Evolutionary conservation across 2,888 invertebrate genomes (phyloP), one percentile per base, ranked within the genome.

Genomic region (Mythimna ferrago): DNA sequence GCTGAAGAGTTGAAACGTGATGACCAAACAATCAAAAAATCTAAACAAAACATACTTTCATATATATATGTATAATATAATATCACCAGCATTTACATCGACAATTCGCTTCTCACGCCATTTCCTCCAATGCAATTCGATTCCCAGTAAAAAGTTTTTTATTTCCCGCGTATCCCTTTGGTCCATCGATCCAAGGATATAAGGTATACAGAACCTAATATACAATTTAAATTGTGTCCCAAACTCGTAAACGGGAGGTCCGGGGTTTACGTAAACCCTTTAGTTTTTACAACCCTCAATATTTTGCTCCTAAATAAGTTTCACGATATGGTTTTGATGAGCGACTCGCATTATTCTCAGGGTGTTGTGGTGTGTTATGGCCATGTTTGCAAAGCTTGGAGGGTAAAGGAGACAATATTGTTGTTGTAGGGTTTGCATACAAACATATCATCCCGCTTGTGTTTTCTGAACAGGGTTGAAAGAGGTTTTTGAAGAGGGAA

Each of bases 221-320:
- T 93, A 92, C 93, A 93, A 94, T 94, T 94, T 94, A 93, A 94
- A 94, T 93, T 90, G 90, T 89, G 92, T 88, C 90, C 91, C 90
- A 21, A 89, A 89, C 87, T 89, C 91, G 89, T 91, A 90, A 92
- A 92, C 84, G 89, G 87, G 70, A 76, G 81, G 79, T 54, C 86
- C 77, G 76, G 83, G 89, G 89, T 87, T 90, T 89, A 87, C 76
- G 79, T 83, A 81, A 86, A 85, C 89, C 91, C 89, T 90, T 92
- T 90, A 91, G 90, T 93, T 93, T 93, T 93, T 92, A 92, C 90
- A 88, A 81, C 88, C 89, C 83, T 88, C 87, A 60, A 87, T 88
- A 87, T 84, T 86, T 87, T 83, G 86, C 56, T 63, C 83, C 82
- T 86, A 89, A 90, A 91, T 89, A 91, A 89, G 86, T 91, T 88